Base-by-base conservation (phyloP, 1,140 invertebrate species). In the Archivesica marissinica region DNA sequence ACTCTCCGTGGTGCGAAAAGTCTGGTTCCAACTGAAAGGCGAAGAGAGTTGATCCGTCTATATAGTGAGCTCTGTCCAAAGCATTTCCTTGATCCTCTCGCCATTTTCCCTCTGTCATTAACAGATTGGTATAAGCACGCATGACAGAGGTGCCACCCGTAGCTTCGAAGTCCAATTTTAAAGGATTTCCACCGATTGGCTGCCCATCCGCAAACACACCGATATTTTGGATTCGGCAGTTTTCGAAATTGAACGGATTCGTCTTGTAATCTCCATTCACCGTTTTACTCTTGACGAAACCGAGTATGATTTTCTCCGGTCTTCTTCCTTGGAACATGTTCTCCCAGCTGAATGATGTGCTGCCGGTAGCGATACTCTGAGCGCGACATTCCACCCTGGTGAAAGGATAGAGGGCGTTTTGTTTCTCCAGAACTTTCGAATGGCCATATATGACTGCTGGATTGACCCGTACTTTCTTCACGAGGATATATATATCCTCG, bases 21-120 rank as follows among this genome's bases (percentile, higher is more conserved):
- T 70, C 9, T n/a, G 86, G 86, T 59, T 87, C 85, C n/a, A 87
- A 41, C 25, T 80, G 17, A 66, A 86, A 86, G 20, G 15, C n/a
- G 23, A 72, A 86, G 17, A 86, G 30, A 3, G 77, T 66, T 28
- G 52, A 86, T 30, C 77, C 78, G 28, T 23, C 33, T 64, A 25
- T 28, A 76, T 70, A 66, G 7, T 81, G 50, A 13, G 20, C 52
- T 38, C 64, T 78, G 20, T 76, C 50, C 33, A 86, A 20, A 15
- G 72, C 20, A 68, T 56, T 77, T 13, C 75, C 85, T 11, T 6
- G 6, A 68, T 87, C 61, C 25, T 54, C 4, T 38, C 52, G 1
- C 86, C 86, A 87, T 64, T 76, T 87, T 20, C 79, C 78, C 15
- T 23, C 56, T 20, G 23, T 9, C 23, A n/a, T 4, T n/a, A 77